phyloP scores from a whole-genome alignment of 2,888 invertebrate genomes.

The Pteria penguin region DNA sequence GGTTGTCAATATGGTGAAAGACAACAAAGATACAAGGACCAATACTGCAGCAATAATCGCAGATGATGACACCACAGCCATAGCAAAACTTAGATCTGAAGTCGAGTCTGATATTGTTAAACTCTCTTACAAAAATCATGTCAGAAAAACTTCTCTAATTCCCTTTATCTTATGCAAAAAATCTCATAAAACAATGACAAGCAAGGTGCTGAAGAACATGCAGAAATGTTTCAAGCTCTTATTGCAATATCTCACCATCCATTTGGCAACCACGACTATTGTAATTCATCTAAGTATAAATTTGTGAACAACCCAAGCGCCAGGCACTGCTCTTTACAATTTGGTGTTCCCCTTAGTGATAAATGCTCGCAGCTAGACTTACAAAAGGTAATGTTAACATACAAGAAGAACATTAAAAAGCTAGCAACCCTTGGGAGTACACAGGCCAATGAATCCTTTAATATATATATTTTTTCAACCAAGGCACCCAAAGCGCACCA shows the following conservation, averaged over 20 bases:
- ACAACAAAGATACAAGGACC: conserved; percentile 12
- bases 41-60: conserved; percentile 23
- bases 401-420: not conserved
- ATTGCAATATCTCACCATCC: conserved; percentile 34
- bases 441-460: conserved; percentile 12
- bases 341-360: conserved; percentile 3
- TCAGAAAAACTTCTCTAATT: conserved; percentile 38
- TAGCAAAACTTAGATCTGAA: conserved; percentile 20
- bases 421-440: conserved; percentile 2
- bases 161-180: conserved; percentile 40
- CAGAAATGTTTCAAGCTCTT: conserved; percentile 23
- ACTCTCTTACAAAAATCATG: conserved; percentile 33
- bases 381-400: not conserved
- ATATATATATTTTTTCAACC: not conserved
- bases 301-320: not conserved
- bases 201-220: conserved; percentile 28
- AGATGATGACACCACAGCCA: conserved; percentile 39
- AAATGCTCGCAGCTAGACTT: not conserved
- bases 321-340: not conserved
- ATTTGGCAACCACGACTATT: conserved; percentile 30
- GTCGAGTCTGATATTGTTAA: conserved; percentile 24
- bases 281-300: not conserved
- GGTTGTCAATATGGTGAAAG: too few species aligned
- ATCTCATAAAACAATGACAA: conserved; percentile 41
- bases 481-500: not conserved